phyloP scores from a whole-genome alignment of 2,888 invertebrate species.

The Phymatocera aterrima region DNA sequence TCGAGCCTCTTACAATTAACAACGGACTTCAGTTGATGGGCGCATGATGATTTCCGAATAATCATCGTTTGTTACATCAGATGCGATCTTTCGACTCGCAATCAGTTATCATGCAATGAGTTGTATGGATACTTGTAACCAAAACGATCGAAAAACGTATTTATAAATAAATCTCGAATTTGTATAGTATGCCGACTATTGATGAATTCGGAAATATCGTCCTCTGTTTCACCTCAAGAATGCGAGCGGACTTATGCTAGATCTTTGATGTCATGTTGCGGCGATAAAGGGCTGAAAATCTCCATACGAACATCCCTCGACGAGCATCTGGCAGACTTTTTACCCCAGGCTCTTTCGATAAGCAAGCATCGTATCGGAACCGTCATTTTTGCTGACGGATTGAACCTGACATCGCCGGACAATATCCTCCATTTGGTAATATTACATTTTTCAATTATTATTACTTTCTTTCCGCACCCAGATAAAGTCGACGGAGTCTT shows the following conservation, averaged over 20 bases:
- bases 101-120: too few species aligned
- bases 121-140: too few species aligned
- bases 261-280: slow-evolving; percentile 66
- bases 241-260: slow-evolving; percentile 56
- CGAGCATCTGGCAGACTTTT: slow-evolving; percentile 54
- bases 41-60: too few species aligned
- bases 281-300: slow-evolving; percentile 62
- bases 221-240: not conserved
- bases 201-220: not conserved
- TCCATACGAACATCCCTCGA: slow-evolving; percentile 66
- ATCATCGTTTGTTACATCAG: too few species aligned
- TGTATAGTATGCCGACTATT: too few species aligned
- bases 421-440: slow-evolving; percentile 68
- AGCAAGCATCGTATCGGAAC: slow-evolving; percentile 67
- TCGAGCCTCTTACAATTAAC: too few species aligned
- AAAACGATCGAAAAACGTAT: too few species aligned
- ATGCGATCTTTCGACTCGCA: too few species aligned
- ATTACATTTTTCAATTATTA: not conserved
- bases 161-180: too few species aligned
- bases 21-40: too few species aligned
- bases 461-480: too few species aligned
- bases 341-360: slow-evolving; percentile 64
- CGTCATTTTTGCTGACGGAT: slow-evolving; percentile 66
- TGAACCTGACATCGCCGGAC: slow-evolving; percentile 65
- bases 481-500: too few species aligned